Conservation (phyloP, 2,797 vertebrate species). For the Lepus oiostolus region DNA sequence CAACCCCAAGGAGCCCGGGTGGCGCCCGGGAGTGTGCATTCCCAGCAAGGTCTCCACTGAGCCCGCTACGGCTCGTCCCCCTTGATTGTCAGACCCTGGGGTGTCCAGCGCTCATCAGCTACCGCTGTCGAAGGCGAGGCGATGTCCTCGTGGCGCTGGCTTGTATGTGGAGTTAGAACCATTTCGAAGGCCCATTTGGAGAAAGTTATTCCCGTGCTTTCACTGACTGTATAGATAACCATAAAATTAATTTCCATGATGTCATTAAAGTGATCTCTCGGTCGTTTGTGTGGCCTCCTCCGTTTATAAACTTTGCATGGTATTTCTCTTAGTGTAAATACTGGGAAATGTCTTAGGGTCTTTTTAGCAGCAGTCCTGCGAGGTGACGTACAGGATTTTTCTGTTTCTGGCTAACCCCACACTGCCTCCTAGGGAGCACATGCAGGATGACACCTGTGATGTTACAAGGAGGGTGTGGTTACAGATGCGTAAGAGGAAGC, state of each 20-base stretch:
- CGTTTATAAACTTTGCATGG: background rate
- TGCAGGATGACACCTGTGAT: background rate
- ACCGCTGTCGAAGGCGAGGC: too few species aligned
- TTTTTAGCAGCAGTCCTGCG: background rate
- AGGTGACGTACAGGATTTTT: background rate
- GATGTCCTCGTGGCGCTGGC: background rate
- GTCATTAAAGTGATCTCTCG: background rate
- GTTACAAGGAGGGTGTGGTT: background rate
- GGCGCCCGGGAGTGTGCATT: too few species aligned
- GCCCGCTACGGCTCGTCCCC: too few species aligned
- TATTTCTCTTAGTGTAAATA: background rate
- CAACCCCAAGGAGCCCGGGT: too few species aligned
- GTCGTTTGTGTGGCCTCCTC: background rate
- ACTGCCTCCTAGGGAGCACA: background rate
- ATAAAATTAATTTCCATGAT: background rate
- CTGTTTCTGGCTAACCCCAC: background rate
- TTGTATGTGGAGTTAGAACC: background rate
- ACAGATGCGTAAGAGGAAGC: background rate
- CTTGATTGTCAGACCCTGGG: too few species aligned
- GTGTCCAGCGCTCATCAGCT: too few species aligned
- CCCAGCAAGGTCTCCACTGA: too few species aligned
- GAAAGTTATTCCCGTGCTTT: background rate
- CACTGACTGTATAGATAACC: background rate
- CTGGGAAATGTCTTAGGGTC: background rate
- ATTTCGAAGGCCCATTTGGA: background rate